Percentiles rank a stretch among this genome's conserved stretches.
Conservation (phyloP, 2,888 invertebrate species). For the Apeira syringaria region DNA sequence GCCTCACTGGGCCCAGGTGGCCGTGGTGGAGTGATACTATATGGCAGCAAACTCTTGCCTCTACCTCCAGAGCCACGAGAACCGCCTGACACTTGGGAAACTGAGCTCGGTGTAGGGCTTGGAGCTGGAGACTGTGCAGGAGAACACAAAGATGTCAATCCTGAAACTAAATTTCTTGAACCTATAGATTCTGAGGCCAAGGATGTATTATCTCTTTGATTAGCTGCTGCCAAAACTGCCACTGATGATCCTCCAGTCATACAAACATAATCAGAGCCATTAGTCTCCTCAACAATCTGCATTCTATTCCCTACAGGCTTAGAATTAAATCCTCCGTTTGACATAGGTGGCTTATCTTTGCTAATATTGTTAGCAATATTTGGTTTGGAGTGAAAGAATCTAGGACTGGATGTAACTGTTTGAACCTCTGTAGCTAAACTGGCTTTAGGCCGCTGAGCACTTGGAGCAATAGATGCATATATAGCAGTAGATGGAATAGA, state of each 20-base stretch:
- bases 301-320: slow-evolving; percentile 62
- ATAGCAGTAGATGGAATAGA: slow-evolving; percentile 77
- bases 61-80: slow-evolving; percentile 81
- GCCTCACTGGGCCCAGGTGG: slow-evolving; percentile 96
- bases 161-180: slow-evolving; percentile 70
- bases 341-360: slow-evolving; percentile 60
- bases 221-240: slow-evolving; percentile 70
- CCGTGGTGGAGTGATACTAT: slow-evolving; percentile 94
- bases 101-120: slow-evolving; percentile 86
- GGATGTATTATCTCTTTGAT: slow-evolving; percentile 64
- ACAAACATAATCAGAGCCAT: slow-evolving; percentile 92
- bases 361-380: slow-evolving; percentile 82
- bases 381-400: slow-evolving; percentile 83
- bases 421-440: slow-evolving; percentile 83
- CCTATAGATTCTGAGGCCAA: slow-evolving; percentile 63
- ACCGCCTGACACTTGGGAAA: slow-evolving; percentile 85
- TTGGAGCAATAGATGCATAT: slow-evolving; percentile 80
- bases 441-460: slow-evolving; percentile 80
- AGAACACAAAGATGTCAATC: slow-evolving; percentile 74
- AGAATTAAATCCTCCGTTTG: slow-evolving; percentile 60
- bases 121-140: slow-evolving; percentile 84
- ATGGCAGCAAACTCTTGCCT: slow-evolving; percentile 90
- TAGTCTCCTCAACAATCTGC: slow-evolving; percentile 87
- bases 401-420: slow-evolving; percentile 76
- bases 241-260: slow-evolving; percentile 90